A percentile compares a stretch with the other conserved stretches of the same genome.
Evolutionary conservation across 2,113 vertebrate genomes (phyloP).

Genomic region (Arvicanthis niloticus): DNA sequence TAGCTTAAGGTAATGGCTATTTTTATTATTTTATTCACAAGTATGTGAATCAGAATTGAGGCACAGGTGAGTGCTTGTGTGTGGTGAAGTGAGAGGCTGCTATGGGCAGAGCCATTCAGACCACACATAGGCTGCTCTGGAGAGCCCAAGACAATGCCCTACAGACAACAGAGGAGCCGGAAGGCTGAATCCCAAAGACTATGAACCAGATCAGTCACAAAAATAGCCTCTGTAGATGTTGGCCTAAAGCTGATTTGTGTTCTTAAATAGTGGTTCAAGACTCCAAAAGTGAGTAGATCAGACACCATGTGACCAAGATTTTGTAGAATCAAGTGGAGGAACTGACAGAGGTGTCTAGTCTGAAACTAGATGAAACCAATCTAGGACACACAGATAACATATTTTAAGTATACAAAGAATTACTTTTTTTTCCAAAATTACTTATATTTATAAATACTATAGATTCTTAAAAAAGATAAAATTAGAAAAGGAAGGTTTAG

Average conservation of each 20-base stretch:
- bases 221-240: background rate
- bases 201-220: background rate
- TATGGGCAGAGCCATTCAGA: background rate
- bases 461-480: constrained; percentile 32
- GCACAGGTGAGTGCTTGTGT: background rate
- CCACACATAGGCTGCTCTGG: background rate
- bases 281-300: background rate
- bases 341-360: background rate
- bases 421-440: constrained; percentile 30
- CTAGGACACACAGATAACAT: background rate
- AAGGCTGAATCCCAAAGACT: background rate
- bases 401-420: background rate
- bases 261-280: background rate
- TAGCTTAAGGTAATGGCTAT: constrained; percentile 20
- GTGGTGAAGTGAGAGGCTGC: background rate
- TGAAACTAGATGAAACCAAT: background rate
- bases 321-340: background rate
- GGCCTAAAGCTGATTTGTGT: background rate
- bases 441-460: background rate
- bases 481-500: background rate
- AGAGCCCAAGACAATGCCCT: background rate
- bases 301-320: background rate
- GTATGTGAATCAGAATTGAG: background rate
- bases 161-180: background rate
- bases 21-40: background rate